Evolutionary conservation across 2,888 invertebrate genomes (phyloP), one percentile per base, ranked within the genome.

Genomic region (Calameuta pallipes): DNA sequence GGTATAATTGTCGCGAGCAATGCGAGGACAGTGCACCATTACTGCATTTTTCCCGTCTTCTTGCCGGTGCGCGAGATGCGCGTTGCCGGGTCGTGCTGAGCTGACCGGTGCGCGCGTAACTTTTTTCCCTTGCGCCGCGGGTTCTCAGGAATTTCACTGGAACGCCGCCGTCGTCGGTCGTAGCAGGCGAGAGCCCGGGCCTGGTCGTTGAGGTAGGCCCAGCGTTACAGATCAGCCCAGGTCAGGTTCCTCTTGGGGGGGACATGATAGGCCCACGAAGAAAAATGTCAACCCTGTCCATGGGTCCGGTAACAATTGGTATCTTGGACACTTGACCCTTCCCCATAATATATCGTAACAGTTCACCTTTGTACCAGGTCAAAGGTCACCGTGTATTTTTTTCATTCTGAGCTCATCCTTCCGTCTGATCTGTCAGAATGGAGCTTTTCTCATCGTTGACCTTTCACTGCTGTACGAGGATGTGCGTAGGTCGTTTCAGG

Each of bases 21-120:
- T 91, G 91, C 91, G 91, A 90, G 89, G 90, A 90, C 90, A 88
- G 89, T 88, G 88, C 89, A 87, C 90, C 91, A 91, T 91, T 91
- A 91, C 87, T 87, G 91, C 91, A 91, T 91, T 90, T 91, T 91
- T 91, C 88, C 80, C 85, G 84, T 85, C 86, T 89, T 89, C 87
- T 89, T 88, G 87, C 75, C 80, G 73, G 77, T 80, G 80, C 80
- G 78, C 80, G 83, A 82, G 85, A 84, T 83, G 79, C 81, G 75
- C 77, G 81, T 83, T 81, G 87, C 83, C 84, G 84, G 83, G 79
- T 78, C 81, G 84, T 80, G 82, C 82, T 82, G 83, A 80, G 83
- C 80, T 76, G 83, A 75, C 78, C 80, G 83, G 79, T 81, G 84
- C 82, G 82, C 73, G 75, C 79, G 56, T 80, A 84, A 82, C 85